Conservation (phyloP, 2,797 vertebrate species). For the Cyprinodon diabolis region DNA sequence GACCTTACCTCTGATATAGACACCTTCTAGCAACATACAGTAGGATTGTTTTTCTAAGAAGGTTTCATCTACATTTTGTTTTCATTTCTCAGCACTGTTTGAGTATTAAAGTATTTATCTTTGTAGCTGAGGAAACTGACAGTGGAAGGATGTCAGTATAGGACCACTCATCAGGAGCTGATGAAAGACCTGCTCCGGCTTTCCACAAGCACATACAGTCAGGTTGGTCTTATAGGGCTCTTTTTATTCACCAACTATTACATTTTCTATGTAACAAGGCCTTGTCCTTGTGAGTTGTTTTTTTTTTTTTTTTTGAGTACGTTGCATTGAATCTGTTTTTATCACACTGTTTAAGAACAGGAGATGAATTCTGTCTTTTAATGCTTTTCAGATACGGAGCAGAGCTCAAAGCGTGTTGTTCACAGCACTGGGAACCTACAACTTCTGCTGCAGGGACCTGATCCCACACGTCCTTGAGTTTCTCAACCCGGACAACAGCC, state of each 20-base stretch:
- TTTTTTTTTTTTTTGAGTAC: not conserved
- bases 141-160: conserved; percentile 94
- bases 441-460: conserved; percentile 96
- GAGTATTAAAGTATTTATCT: not conserved
- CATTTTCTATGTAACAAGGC: not conserved
- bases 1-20: not conserved
- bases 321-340: not conserved
- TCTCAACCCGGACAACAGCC: conserved; percentile 84
- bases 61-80: not conserved
- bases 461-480: conserved; percentile 93
- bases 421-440: conserved; percentile 93
- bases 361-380: not conserved
- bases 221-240: conserved; percentile 77
- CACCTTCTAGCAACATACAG: not conserved
- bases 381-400: conserved; percentile 86
- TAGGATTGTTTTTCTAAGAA: not conserved
- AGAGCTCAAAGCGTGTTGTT: conserved; percentile 95
- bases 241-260: not conserved
- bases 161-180: conserved; percentile 90
- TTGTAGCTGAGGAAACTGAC: conserved; percentile 91
- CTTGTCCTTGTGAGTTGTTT: not conserved
- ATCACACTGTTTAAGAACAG: not conserved
- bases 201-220: conserved; percentile 96
- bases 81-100: not conserved
- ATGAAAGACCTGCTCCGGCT: conserved; percentile 92